Evolutionary conservation across 92 coral and sea anemone genomes (phyloP).

Genomic region (Pocillopora meandrina): DNA sequence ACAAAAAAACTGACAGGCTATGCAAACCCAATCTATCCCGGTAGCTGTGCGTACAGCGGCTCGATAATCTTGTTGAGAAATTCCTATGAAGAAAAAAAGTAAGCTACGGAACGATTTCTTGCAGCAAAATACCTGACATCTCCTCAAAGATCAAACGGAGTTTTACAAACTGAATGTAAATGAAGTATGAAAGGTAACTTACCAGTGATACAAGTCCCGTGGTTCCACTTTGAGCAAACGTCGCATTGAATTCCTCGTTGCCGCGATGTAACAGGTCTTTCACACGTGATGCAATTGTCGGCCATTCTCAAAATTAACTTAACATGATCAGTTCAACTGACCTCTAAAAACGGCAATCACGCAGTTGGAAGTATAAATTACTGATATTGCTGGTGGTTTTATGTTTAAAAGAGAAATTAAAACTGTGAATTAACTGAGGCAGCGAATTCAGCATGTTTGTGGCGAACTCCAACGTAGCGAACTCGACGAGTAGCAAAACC

Average conservation of each 20-base stretch:
- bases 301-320: too few species aligned
- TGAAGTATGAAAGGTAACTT: neutral
- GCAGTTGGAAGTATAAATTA: too few species aligned
- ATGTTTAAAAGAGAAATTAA: too few species aligned
- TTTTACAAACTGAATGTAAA: neutral
- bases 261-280: neutral
- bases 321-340: too few species aligned
- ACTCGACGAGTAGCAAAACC: too few species aligned
- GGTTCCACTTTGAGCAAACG: neutral
- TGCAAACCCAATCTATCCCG: slow-evolving; percentile 11
- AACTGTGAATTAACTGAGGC: too few species aligned
- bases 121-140: too few species aligned
- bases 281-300: neutral
- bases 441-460: too few species aligned
- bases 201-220: neutral
- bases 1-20: neutral
- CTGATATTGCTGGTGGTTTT: too few species aligned
- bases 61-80: neutral
- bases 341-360: too few species aligned
- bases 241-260: neutral
- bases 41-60: neutral
- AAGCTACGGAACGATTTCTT: neutral
- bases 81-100: neutral
- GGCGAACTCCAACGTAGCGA: too few species aligned
- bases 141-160: slow-evolving; percentile 6